Evolutionary conservation across 1,140 invertebrate species (phyloP).

Genomic region (Pseudomyrmex concolor): DNA sequence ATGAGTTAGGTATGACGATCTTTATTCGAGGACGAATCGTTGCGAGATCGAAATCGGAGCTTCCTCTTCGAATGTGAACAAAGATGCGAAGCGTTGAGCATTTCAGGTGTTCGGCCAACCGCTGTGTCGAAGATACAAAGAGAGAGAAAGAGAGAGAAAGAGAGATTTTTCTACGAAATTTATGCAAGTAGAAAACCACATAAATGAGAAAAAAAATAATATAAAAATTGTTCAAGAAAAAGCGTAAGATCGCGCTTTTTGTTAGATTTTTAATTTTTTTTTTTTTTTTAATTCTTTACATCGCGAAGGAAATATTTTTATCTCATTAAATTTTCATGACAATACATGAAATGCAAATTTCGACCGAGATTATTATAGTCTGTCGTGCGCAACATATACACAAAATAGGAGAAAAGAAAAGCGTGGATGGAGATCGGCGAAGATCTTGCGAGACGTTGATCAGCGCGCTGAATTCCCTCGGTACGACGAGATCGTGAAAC

Average conservation of each 20-base stretch:
- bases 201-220: constrained; percentile 11
- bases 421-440: neutral
- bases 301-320: neutral
- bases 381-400: constrained; percentile 3
- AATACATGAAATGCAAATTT: constrained; percentile 8
- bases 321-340: neutral
- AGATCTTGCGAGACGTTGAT: constrained; percentile 42
- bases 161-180: constrained; percentile 58
- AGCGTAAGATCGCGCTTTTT: no score
- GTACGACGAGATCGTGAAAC: constrained; percentile 76
- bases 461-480: constrained; percentile 48
- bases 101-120: constrained; percentile 64
- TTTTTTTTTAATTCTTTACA: constrained; percentile 8
- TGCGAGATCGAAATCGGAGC: constrained; percentile 76
- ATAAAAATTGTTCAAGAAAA: no score
- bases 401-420: constrained; percentile 21
- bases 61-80: constrained; percentile 67
- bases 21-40: constrained; percentile 59
- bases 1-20: constrained; percentile 55
- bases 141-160: no score
- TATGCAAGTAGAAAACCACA: constrained; percentile 51
- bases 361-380: neutral
- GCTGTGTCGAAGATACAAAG: constrained; percentile 55
- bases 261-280: neutral
- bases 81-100: constrained; percentile 67